Percentiles rank a stretch among this genome's conserved stretches.
phyloP scores from a whole-genome alignment of 92 coral and sea anemone genomes.

The Porites rus region DNA sequence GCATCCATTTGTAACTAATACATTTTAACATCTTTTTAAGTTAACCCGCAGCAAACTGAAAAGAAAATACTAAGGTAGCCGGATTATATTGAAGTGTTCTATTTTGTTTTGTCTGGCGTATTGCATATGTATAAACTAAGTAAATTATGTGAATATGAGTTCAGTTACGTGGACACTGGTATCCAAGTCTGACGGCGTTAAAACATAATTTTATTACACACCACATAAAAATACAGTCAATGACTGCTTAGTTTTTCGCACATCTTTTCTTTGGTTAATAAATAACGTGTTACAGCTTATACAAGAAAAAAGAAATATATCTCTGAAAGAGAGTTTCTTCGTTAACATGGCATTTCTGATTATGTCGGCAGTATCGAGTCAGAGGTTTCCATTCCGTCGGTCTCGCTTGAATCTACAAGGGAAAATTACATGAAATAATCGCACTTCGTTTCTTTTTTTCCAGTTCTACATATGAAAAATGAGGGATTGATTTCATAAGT shows the following conservation, averaged over 20 bases:
- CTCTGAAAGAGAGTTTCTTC: not conserved
- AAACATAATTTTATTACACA: slow-evolving; percentile 8
- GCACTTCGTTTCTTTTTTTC: not conserved
- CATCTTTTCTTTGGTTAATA: not conserved
- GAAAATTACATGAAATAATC: not conserved
- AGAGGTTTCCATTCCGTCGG: not conserved
- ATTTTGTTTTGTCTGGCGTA: no score
- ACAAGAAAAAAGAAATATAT: not conserved
- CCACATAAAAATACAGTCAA: slow-evolving; percentile 7
- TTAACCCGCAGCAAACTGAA: no score
- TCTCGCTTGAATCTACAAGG: slow-evolving; percentile 19
- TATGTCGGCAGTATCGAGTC: slow-evolving; percentile 10
- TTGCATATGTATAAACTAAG: no score
- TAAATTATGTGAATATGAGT: no score
- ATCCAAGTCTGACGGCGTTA: not conserved
- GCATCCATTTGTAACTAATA: no score
- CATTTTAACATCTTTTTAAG: no score
- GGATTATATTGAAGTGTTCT: no score
- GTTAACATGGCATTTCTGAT: slow-evolving; percentile 11
- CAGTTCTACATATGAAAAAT: no score
- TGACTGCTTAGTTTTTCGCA: not conserved
- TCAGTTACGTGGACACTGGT: no score
- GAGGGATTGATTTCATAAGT: no score
- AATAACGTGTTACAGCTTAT: not conserved
- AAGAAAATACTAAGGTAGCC: no score